A percentile compares a stretch with the other conserved stretches of the same genome.
These are phyloP conservation scores for Bedellia somnulentella DNA, from an alignment of 2,888 invertebrate species.

Conservation along the genomic window DNA sequence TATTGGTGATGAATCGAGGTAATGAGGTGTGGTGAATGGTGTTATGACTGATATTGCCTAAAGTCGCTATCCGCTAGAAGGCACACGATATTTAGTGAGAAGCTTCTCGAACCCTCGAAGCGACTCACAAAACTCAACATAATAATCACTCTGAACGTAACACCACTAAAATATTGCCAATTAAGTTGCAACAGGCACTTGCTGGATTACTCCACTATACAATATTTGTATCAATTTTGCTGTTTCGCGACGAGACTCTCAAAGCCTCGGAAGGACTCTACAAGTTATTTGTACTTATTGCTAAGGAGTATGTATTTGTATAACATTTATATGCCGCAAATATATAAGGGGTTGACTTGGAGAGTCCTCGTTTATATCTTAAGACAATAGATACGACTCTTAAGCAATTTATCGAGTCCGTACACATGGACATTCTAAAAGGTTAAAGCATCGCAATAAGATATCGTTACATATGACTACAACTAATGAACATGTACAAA, in stretches of 20 bases:
- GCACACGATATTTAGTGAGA: constrained; percentile 60
- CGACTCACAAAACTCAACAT: constrained; percentile 38
- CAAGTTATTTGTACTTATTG: constrained; percentile 46
- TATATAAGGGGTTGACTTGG: too few relatives aligned
- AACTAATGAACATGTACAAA: constrained; percentile 41
- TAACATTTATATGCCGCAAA: too few relatives aligned
- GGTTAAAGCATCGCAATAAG: constrained; percentile 62
- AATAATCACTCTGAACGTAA: constrained; percentile 34
- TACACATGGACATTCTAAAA: constrained; percentile 45
- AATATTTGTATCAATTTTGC: constrained; percentile 21
- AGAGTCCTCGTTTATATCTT: constrained; percentile 34
- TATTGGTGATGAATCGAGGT: constrained; percentile 22
- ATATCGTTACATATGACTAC: constrained; percentile 54
- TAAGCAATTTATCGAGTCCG: constrained; percentile 46
- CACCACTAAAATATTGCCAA: constrained; percentile 56
- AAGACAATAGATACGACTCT: constrained; percentile 38
- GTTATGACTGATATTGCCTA: constrained; percentile 50
- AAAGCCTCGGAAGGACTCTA: constrained; percentile 43
- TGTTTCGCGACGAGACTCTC: too few relatives aligned
- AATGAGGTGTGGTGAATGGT: constrained; percentile 29
- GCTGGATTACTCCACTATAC: constrained; percentile 60
- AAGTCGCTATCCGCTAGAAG: constrained; percentile 58
- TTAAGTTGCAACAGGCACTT: constrained; percentile 60
- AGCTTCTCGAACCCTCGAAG: constrained; percentile 37
- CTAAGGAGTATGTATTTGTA: too few relatives aligned